Conservation (phyloP, 2,113 vertebrate species). For the Platichthys flesus region DNA sequence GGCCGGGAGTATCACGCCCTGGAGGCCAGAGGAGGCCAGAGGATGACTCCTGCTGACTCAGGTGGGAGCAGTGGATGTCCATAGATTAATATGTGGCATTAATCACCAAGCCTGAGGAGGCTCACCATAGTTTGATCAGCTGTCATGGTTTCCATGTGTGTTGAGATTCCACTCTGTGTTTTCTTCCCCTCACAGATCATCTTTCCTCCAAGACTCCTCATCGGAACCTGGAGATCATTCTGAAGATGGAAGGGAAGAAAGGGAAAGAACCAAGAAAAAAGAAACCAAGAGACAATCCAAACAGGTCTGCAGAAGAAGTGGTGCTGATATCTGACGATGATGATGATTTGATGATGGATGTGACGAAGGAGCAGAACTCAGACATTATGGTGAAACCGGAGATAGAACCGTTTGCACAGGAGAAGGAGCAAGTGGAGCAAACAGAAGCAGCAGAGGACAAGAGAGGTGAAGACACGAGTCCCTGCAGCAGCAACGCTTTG, state of each 20-base stretch:
- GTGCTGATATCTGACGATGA: slow-evolving; percentile 49
- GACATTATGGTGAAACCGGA: background rate
- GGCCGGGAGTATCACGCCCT: slow-evolving; percentile 84
- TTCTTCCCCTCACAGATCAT: background rate
- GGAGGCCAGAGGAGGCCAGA: slow-evolving; percentile 86
- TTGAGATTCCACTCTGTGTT: background rate
- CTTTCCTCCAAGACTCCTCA: background rate
- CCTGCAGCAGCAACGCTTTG: background rate
- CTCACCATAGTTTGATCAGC: too few relatives aligned
- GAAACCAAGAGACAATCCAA: background rate
- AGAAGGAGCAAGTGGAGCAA: background rate
- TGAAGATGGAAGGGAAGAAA: background rate
- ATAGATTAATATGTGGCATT: background rate
- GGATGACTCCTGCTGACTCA: slow-evolving; percentile 41
- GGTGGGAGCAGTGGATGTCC: slow-evolving; percentile 1
- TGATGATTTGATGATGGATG: slow-evolving; percentile 26
- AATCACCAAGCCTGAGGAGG: too few relatives aligned
- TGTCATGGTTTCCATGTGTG: background rate
- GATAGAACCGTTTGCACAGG: background rate
- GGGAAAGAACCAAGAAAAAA: background rate
- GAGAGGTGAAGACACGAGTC: too few relatives aligned
- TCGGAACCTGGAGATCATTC: background rate
- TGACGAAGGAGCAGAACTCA: background rate
- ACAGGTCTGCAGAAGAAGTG: background rate
- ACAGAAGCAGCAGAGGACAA: background rate